phyloP scores from a whole-genome alignment of 2,888 invertebrate genomes.

The Noctua janthe region DNA sequence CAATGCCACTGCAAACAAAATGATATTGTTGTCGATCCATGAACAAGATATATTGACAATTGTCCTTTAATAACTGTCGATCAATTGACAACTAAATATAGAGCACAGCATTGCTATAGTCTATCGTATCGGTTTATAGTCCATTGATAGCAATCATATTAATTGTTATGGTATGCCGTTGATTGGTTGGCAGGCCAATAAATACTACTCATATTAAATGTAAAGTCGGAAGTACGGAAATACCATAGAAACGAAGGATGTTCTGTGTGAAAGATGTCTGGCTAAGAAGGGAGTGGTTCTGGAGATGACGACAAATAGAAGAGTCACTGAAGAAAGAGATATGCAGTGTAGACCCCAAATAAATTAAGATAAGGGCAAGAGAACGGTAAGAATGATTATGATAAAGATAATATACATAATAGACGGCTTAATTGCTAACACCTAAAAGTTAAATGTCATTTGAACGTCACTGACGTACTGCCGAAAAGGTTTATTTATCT shows the following conservation, averaged over 20 bases:
- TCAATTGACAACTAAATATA: constrained; percentile 33
- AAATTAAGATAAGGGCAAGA: not conserved
- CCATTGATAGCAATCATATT: not conserved
- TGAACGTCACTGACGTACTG: no score
- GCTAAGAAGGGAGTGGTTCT: not conserved
- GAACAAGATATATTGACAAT: constrained; percentile 21
- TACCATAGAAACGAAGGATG: not conserved
- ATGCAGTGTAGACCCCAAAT: not conserved
- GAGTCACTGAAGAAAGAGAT: not conserved
- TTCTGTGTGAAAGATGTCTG: not conserved
- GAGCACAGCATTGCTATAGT: not conserved
- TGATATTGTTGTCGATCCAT: not conserved
- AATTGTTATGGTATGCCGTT: constrained; percentile 7
- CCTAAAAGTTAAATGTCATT: not conserved
- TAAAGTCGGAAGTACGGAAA: not conserved
- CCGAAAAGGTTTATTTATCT: not conserved
- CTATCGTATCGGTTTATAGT: constrained; percentile 6
- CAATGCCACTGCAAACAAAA: not conserved
- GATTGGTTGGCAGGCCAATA: not conserved
- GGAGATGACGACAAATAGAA: not conserved
- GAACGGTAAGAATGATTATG: not conserved
- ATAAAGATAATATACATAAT: not conserved
- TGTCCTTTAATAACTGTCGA: constrained; percentile 11
- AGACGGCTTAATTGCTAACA: not conserved
- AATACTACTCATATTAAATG: not conserved